Conservation (phyloP, 2,888 invertebrate genomes). For the Eilema sororculum region DNA sequence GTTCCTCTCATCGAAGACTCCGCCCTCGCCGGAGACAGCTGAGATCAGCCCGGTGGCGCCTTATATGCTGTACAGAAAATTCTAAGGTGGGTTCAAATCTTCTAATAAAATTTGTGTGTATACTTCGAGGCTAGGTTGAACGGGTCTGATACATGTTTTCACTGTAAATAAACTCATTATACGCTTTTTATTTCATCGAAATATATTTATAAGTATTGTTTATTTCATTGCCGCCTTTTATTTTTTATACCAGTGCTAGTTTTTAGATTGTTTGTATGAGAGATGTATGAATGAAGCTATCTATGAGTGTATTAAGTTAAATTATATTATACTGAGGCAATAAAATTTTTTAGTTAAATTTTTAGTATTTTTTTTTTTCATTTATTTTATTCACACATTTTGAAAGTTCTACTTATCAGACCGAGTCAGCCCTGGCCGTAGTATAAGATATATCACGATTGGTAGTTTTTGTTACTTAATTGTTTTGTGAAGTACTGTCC, state of each 20-base stretch:
- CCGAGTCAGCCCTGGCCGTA: conserved; percentile 51
- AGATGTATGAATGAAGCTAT: conserved; percentile 9
- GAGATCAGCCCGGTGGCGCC: conserved; percentile 67
- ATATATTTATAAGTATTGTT: conserved; percentile 37
- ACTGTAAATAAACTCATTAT: conserved; percentile 48
- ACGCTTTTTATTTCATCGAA: conserved; percentile 32
- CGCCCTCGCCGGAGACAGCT: conserved; percentile 71
- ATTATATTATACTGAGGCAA: neutral
- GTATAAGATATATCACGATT: conserved; percentile 45
- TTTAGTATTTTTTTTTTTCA: conserved; percentile 15
- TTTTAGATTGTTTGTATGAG: conserved; percentile 11
- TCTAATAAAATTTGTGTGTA: conserved; percentile 56
- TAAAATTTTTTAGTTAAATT: conserved; percentile 1
- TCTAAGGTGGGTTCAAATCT: conserved; percentile 73
- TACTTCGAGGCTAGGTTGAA: conserved; percentile 41
- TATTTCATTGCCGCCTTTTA: conserved; percentile 19
- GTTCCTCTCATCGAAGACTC: conserved; percentile 88
- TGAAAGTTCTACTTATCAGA: conserved; percentile 26
- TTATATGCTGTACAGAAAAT: conserved; percentile 64
- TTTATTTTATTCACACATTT: conserved; percentile 8
- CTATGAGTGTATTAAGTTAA: neutral
- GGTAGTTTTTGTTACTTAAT: conserved; percentile 50
- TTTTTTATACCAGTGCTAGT: conserved; percentile 6
- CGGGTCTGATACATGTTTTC: conserved; percentile 37
- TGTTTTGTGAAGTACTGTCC: conserved; percentile 45